A percentile compares a stretch with the other conserved stretches of the same genome.
Conservation (phyloP, 2,113 vertebrate genomes). For the Desmodus rotundus region DNA sequence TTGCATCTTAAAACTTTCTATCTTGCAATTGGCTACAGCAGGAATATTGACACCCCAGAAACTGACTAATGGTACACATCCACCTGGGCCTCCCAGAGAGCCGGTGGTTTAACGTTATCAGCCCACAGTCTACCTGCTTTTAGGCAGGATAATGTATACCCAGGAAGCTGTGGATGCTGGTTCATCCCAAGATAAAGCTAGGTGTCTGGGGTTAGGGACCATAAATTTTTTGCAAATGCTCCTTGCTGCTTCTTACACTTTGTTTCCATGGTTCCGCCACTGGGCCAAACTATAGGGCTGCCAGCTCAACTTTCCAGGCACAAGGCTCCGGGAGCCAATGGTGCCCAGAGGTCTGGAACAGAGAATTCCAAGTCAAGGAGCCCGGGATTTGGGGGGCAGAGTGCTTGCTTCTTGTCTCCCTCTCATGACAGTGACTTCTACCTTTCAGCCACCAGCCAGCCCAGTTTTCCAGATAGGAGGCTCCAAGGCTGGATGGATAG, state of each 20-base stretch:
- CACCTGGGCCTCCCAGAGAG: neutral
- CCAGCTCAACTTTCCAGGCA: neutral
- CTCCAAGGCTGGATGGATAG: neutral
- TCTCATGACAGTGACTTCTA: neutral
- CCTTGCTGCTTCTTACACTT: neutral
- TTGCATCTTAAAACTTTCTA: neutral
- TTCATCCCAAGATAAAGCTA: neutral
- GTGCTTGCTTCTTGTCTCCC: neutral
- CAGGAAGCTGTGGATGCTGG: rapidly evolving
- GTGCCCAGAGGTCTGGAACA: neutral
- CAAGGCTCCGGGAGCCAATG: neutral
- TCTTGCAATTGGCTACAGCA: rapidly evolving
- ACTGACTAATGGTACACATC: rapidly evolving
- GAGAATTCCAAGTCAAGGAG: neutral
- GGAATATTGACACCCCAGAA: too few relatives aligned
- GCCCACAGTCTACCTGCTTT: neutral
- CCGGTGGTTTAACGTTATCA: rapidly evolving
- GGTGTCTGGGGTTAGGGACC: neutral
- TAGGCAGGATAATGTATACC: neutral
- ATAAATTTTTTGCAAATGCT: rapidly evolving
- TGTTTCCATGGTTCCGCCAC: neutral
- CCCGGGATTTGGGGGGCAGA: neutral
- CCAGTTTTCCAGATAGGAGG: neutral
- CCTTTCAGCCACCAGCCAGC: constrained; percentile 32
- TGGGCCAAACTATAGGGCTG: neutral